Evolutionary conservation across 1,140 invertebrate species (phyloP), one percentile per base, ranked within the genome.

Genomic region (Drosophila mauritiana): DNA sequence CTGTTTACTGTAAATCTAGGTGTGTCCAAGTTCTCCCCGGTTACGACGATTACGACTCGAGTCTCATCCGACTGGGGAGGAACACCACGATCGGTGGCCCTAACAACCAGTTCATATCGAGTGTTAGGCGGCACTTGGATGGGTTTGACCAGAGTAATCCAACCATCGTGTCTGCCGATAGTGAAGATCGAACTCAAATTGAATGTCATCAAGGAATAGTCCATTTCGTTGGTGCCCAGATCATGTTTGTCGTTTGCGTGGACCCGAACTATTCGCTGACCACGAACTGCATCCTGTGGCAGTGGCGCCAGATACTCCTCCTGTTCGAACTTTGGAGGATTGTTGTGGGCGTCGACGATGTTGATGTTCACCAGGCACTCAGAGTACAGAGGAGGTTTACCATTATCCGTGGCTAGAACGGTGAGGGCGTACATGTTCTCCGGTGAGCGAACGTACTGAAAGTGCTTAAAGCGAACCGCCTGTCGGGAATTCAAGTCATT

Each of bases 321-420:
- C 36, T 95, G 92, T 59, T 95, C 94, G 90, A 98, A 98, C 81
- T 94, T 95, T 0, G 97, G 97, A 17, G 96, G 94, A 88, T 98
- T 97, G 80, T 98, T 98, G 86, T 98, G 98, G 0, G 97, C 96
- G 92, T 98, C 96, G 0, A 98, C 96, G 0, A 98, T 95, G 86
- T 96, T 98, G n/a, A 98, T 95, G 22, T 95, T 95, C 0, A 98
- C 96, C 10, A 96, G 92, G 80, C 96, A 95, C 93, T 97, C 96
- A 2, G 96, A 96, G 11, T 96, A 97, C 94, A 98, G 94, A 0
- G 97, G 97, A 15, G 98, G 98, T 90, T 97, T 98, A 0, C 98
- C 98, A 89, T 98, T 97, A 90, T 98, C 98, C 0, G 96, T 97
- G 0, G 98, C 98, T 1, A 98, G 92, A 0, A 99, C 95, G 0